phyloP scores from a whole-genome alignment of 2,888 invertebrate genomes.

The Nephrocerus scutellatus region DNA sequence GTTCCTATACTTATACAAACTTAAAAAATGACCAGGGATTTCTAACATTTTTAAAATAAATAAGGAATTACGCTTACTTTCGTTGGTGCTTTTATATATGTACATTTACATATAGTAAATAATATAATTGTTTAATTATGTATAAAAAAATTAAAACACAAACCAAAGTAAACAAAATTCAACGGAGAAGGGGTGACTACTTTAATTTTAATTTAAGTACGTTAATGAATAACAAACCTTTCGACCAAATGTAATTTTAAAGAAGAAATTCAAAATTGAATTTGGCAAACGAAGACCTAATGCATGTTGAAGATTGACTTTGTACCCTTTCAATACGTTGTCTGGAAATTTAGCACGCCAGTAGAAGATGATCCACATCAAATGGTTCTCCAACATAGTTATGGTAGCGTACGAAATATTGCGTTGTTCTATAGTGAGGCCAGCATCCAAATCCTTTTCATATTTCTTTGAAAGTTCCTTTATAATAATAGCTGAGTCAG shows the following conservation, averaged over 20 bases:
- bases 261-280: conserved; percentile 80
- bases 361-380: conserved; percentile 84
- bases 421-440: conserved; percentile 75
- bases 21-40: no score
- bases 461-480: conserved; percentile 78
- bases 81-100: conserved; percentile 1
- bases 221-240: conserved; percentile 56
- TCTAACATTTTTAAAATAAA: no score
- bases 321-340: conserved; percentile 81
- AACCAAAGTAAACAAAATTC: background rate
- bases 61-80: no score
- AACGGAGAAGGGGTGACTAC: no score
- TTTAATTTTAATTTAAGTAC: conserved; percentile 2
- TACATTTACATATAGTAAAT: conserved; percentile 12
- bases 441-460: conserved; percentile 75
- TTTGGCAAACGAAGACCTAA: conserved; percentile 83
- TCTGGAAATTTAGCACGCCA: conserved; percentile 93
- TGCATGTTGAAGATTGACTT: conserved; percentile 82
- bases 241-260: conserved; percentile 78
- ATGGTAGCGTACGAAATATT: conserved; percentile 86
- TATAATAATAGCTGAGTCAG: conserved; percentile 86
- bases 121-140: conserved; percentile 14
- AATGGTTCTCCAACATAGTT: conserved; percentile 91
- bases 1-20: no score
- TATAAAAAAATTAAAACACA: conserved; percentile 7